Evolutionary conservation across 2,113 vertebrate species (phyloP).

Genomic region (Silurus asotus): DNA sequence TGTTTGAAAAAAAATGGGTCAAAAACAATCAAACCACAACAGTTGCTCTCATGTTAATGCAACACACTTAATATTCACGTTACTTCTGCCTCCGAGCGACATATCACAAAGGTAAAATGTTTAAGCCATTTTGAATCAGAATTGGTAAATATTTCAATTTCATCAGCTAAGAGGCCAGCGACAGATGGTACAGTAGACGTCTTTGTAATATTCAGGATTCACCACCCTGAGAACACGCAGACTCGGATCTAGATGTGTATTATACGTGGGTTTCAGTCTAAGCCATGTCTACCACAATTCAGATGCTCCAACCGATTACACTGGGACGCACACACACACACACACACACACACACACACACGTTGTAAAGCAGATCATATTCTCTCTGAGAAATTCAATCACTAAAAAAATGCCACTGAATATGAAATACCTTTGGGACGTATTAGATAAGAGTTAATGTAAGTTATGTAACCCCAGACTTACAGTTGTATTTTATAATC

Average conservation of each 20-base stretch:
- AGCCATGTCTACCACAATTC: constrained; percentile 8
- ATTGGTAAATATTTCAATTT: constrained; percentile 54
- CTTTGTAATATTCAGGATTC: constrained; percentile 38
- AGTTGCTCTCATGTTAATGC: background rate
- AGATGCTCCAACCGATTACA: constrained; percentile 41
- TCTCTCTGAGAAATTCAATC: constrained; percentile 33
- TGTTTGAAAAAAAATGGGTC: background rate
- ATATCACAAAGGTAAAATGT: constrained; percentile 16
- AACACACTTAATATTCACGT: constrained; percentile 5
- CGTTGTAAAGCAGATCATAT: background rate
- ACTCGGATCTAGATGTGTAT: constrained; percentile 2
- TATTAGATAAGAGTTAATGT: constrained; percentile 28
- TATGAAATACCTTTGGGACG: constrained; percentile 4
- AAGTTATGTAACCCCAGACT: background rate
- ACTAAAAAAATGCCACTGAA: constrained; percentile 15
- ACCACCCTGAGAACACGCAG: constrained; percentile 25
- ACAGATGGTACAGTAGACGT: constrained; percentile 47
- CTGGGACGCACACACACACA: constrained; percentile 3
- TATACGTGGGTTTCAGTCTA: background rate
- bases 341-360: background rate
- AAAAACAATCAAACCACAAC: background rate
- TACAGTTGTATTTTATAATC: background rate
- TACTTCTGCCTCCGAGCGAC: background rate
- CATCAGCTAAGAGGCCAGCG: constrained; percentile 48
- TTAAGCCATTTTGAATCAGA: constrained; percentile 22